phyloP scores from a whole-genome alignment of 1,140 invertebrate species.

The Drosophila truncata region DNA sequence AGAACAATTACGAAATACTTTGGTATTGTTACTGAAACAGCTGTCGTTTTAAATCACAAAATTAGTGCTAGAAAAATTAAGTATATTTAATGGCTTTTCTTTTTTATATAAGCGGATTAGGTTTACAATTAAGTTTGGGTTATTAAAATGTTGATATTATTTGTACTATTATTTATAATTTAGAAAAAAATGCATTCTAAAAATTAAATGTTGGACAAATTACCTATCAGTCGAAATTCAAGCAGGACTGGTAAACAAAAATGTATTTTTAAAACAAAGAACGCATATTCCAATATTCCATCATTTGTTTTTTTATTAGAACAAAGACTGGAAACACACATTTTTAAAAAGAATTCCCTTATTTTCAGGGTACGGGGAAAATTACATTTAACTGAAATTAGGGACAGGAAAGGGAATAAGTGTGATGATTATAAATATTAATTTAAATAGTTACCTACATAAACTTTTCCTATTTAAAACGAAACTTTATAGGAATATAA shows the following conservation, averaged over 20 bases:
- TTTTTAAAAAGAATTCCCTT: conserved; percentile 1
- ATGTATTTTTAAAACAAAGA: conserved; percentile 20
- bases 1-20: conserved; percentile 30
- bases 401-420: too few species aligned
- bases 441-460: neutral
- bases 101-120: neutral
- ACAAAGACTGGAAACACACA: conserved; percentile 11
- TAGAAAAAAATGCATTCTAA: neutral
- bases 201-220: conserved; percentile 2
- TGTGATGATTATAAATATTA: neutral
- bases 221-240: conserved; percentile 1
- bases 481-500: neutral
- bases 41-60: conserved; percentile 15
- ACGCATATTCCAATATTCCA: conserved; percentile 3
- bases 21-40: conserved; percentile 4
- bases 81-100: conserved; percentile 2
- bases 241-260: conserved; percentile 2
- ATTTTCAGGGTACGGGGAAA: neutral
- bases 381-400: neutral
- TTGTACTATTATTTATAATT: neutral
- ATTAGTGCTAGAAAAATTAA: conserved; percentile 4
- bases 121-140: neutral
- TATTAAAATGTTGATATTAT: neutral
- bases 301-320: conserved; percentile 11
- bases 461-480: neutral